Base-by-base conservation (phyloP, 2,797 vertebrate species). In the Rallus crepitans region DNA sequence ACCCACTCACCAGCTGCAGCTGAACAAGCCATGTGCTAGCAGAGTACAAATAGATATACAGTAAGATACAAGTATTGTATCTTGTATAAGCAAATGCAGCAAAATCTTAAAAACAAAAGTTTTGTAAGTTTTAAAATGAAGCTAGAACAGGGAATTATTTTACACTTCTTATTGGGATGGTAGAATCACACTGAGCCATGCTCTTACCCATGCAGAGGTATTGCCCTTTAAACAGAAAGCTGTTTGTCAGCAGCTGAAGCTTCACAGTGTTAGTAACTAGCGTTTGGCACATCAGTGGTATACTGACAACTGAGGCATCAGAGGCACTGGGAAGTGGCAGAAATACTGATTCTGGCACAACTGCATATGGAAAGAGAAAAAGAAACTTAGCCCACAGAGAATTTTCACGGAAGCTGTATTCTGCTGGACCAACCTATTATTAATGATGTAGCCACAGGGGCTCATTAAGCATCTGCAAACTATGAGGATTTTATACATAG, bases 1-100 rank as follows among this genome's bases (percentile, higher is more conserved):
- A 82, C 97, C 96, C 88, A 96, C 96, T 83, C 95, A 97, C 89
- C 96, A 97, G 93, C 90, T 95, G 97, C 82, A 92, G 52, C 65
- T 61, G 85, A 96, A 56, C 18, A 59, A 91, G 50, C 78, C 96
- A 89, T 93, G 94, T 94, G 94, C 72, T 93, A 77, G 56, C 56
- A 91, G 77, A 86, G 53, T 48, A 95, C 50, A 87, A 93, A 92
- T 11, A 92, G 64, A 90, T 66, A 76, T 6, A 73, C 75, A 56
- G 3, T 16, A 45, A 72, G 37, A 82, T 52, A 78, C 13, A 80
- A 89, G 48, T 30, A 33, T 47, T 47, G 47, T 47, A 47, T 47
- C 47, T 47, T 47, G 47, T 42, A 27, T 31, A 63, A 82, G 53
- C 35, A 80, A 87, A 66, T 25, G 42, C 18, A 83, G 11, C 18